Conservation (phyloP, 2,888 invertebrate genomes). For the Melitaea athalia region DNA sequence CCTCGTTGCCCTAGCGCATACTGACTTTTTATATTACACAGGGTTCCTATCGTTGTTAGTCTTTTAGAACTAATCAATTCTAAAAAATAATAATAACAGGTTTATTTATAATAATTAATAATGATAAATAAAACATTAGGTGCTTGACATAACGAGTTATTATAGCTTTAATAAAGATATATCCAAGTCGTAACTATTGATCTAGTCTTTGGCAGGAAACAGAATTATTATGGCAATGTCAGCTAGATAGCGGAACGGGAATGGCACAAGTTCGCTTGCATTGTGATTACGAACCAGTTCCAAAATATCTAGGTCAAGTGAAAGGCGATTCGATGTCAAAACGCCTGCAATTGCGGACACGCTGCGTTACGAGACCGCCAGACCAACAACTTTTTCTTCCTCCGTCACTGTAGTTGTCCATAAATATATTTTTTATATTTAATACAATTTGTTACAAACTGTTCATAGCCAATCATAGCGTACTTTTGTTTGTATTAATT, state of each 20-base stretch:
- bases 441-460: not conserved
- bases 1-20: conserved; percentile 65
- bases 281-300: conserved; percentile 77
- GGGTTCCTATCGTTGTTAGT: conserved; percentile 56
- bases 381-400: conserved; percentile 28
- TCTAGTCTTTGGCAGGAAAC: conserved; percentile 44
- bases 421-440: conserved; percentile 1
- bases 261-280: conserved; percentile 57
- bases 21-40: conserved; percentile 61
- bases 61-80: conserved; percentile 22
- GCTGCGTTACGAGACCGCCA: conserved; percentile 42
- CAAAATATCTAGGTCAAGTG: conserved; percentile 80
- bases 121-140: conserved; percentile 10
- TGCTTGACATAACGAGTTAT: conserved; percentile 8
- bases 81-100: conserved; percentile 17
- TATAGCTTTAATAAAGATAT: conserved; percentile 11
- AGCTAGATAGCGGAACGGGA: conserved; percentile 47
- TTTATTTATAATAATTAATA: conserved; percentile 12
- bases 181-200: conserved; percentile 30
- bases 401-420: conserved; percentile 11
- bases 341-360: conserved; percentile 59
- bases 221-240: conserved; percentile 49
- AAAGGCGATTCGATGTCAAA: conserved; percentile 76
- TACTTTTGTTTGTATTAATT: not conserved
- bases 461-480: not conserved